Conservation (phyloP, 2,797 vertebrate species). For the Graptemys geographica region DNA sequence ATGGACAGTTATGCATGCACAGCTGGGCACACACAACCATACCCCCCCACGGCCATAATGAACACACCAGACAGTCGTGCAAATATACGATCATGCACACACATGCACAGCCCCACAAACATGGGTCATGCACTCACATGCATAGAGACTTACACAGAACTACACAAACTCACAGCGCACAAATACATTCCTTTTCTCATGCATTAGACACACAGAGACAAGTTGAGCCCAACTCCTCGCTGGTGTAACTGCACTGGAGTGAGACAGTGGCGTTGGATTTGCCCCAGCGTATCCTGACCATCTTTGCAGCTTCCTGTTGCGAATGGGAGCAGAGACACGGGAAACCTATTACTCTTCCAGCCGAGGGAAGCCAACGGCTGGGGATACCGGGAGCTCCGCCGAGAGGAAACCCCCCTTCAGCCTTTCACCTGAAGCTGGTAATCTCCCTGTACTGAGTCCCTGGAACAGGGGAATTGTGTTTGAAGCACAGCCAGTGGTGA, state of each 20-base stretch:
- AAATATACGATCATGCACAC: not conserved
- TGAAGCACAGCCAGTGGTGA: conserved; percentile 16
- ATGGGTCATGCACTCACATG: not conserved
- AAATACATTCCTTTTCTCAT: not conserved
- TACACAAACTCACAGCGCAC: not conserved
- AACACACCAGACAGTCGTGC: not conserved
- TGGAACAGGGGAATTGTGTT: conserved; percentile 10
- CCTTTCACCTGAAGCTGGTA: conserved; percentile 54
- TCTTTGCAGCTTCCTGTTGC: conserved; percentile 33
- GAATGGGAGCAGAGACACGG: conserved; percentile 41
- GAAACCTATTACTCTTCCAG: conserved; percentile 49
- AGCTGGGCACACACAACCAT: fast-evolving
- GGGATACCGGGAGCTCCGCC: conserved; percentile 24
- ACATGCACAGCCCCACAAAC: not conserved
- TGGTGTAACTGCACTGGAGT: not conserved
- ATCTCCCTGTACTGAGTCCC: conserved; percentile 1
- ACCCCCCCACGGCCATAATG: not conserved
- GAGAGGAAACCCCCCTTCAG: conserved; percentile 63
- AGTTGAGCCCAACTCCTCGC: not conserved
- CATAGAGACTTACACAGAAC: not conserved
- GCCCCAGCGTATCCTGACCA: conserved; percentile 15
- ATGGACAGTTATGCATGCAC: not conserved
- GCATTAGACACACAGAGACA: fast-evolving
- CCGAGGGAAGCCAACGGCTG: conserved; percentile 46
- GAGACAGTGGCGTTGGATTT: conserved; percentile 36